These are phyloP conservation scores for Conus ventricosus DNA, from an alignment of 1,140 invertebrate species.

Conservation along the genomic window DNA sequence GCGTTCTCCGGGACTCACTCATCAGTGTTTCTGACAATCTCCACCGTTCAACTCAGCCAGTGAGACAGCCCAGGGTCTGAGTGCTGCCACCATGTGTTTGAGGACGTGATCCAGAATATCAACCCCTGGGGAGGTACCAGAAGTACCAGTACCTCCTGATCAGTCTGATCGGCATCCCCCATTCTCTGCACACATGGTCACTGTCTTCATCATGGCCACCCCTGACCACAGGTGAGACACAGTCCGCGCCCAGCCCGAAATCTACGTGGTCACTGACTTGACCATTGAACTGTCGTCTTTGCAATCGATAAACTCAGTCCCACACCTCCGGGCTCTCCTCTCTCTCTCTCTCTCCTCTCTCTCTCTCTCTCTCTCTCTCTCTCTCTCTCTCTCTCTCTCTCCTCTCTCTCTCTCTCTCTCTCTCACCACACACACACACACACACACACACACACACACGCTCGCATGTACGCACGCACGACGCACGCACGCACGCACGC, in stretches of 20 bases:
- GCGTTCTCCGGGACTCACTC: neutral
- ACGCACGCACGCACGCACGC: too few species aligned
- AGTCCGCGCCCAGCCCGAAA: neutral
- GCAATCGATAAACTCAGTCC: too few species aligned
- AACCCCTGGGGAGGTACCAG: constrained; percentile 4
- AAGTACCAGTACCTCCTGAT: constrained; percentile 13
- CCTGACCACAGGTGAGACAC: constrained; percentile 17
- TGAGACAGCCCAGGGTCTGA: neutral
- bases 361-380: too few species aligned
- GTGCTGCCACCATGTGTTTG: constrained; percentile 7
- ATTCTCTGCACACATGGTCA: constrained; percentile 18
- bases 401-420: too few species aligned
- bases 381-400: too few species aligned
- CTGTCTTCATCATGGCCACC: constrained; percentile 14
- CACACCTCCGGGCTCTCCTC: too few species aligned
- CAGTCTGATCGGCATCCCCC: neutral
- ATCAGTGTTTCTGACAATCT: neutral
- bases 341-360: too few species aligned
- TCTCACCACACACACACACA: too few species aligned
- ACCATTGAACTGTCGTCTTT: too few species aligned
- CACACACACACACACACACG: too few species aligned
- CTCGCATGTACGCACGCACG: too few species aligned
- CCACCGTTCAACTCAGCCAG: neutral
- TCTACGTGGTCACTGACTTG: too few species aligned
- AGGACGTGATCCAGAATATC: constrained; percentile 7